Conservation (phyloP, 2,888 invertebrate genomes). For the Pachliopta kotzebuea region DNA sequence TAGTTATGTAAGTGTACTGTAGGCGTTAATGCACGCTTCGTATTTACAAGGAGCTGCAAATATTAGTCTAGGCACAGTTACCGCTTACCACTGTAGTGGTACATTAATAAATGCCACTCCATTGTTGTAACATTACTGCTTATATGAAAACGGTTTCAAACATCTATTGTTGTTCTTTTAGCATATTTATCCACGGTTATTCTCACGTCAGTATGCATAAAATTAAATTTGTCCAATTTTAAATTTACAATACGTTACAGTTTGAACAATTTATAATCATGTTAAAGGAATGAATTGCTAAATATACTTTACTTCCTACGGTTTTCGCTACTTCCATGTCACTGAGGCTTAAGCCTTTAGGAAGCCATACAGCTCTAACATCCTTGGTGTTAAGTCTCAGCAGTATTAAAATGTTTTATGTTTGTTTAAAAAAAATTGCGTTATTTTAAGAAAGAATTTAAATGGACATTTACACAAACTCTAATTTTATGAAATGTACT, state of each 20-base stretch:
- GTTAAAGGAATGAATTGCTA: slow-evolving; percentile 26
- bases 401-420: slow-evolving; percentile 22
- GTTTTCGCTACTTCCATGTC: slow-evolving; percentile 30
- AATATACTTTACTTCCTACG: slow-evolving; percentile 27
- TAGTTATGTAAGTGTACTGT: slow-evolving; percentile 28
- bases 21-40: slow-evolving; percentile 41
- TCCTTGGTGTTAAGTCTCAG: slow-evolving; percentile 30
- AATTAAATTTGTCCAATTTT: background rate
- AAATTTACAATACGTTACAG: slow-evolving; percentile 18
- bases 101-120: slow-evolving; percentile 47
- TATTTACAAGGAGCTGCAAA: slow-evolving; percentile 55
- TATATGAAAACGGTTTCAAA: slow-evolving; percentile 6
- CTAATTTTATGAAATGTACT: too few species aligned
- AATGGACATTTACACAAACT: background rate
- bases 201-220: background rate
- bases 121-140: slow-evolving; percentile 42
- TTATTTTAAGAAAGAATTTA: background rate
- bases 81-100: slow-evolving; percentile 42
- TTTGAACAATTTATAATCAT: slow-evolving; percentile 26
- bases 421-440: slow-evolving; percentile 21
- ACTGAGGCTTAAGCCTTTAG: slow-evolving; percentile 30
- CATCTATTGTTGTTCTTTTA: background rate
- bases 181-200: too few species aligned
- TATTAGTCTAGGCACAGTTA: slow-evolving; percentile 54
- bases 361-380: slow-evolving; percentile 27